Evolutionary conservation across 2,888 invertebrate species (phyloP), one percentile per base, ranked within the genome.

Genomic region (Acrobasis repandana): DNA sequence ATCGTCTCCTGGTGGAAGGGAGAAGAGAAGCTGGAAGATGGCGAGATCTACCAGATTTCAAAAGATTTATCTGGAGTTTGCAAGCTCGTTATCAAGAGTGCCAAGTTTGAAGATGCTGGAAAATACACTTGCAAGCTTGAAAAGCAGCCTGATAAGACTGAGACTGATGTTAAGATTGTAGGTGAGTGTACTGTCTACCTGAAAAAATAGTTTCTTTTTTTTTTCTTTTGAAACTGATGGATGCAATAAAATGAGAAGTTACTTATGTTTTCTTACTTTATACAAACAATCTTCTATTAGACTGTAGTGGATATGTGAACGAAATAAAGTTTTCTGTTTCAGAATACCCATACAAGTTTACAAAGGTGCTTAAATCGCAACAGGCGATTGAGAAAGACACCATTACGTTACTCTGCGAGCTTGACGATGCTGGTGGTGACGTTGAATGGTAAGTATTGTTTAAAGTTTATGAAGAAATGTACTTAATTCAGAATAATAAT

Each of bases 311-410:
- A 11, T 8, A 38, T 11, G 38, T 38, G 8, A 11, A 38, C 14
- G 9, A 11, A 38, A 38, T 6, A 28, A 18, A 18, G 18, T 9
- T 36, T 47, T 61, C 34, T 11, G 73, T 90, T 89, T 36, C 90
- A 96, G 99, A 99, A 90, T 97, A 97, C 83, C 97, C 97, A 18
- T 97, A 97, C 88, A 97, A 97, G 83, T 98, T 98, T 93, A 98
- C 95, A 57, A 98, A 98, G 86, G 97, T 98, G 15, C 93, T 99
- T 58, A 98, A 98, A 83, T 98, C 98, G 65, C 96, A 97, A 82
- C 98, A 98, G 77, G 95, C 97, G 60, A 95, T 96, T 60, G 99
- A 99, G 86, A 98, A 98, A 80, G 98, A 99, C 72, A 97, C 97
- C 16, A 95, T 98, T 33, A 97, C 97, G 0, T 93, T 99, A 64